Evolutionary conservation across 1,140 invertebrate species (phyloP), one percentile per base, ranked within the genome.

Genomic region (Steinernema khuongi): DNA sequence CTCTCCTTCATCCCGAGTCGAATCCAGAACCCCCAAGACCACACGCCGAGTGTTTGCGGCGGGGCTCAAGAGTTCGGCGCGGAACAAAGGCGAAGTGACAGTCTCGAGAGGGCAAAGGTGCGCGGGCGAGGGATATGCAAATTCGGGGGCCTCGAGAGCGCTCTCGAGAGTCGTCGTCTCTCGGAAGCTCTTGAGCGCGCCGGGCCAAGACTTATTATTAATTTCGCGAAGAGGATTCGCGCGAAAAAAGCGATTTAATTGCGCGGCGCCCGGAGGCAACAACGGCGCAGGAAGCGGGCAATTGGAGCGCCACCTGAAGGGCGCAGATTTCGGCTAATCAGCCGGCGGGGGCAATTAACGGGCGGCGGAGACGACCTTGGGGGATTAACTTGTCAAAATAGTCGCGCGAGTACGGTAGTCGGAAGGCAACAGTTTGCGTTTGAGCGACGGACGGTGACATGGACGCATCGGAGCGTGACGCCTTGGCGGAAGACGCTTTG

Each of bases 201-300:
- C 11, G 7, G 2, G 22, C 14, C 14, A 60, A 60, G 50, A 60
- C 14, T 60, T 60, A 22, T 60, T 60, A 60, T 60, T 60, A 60
- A 60, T 60, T 60, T 60, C 11, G n/a, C n/a, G 50, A 60, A 60
- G 50, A 60, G 36, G 36, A 60, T 60, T 60, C 50, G 50, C 50
- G 50, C 50, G 50, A 60, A 60, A 60, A 60, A 60, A 60, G 50
- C 7, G 50, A n/a, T 60, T 60, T 60, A 60, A 60, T 60, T 60
- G 50, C 50, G 50, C 4, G 19, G 50, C 50, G 50, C 19, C 36
- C 36, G 7, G n/a, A n/a, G 7, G 36, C 7, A n/a, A 41, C n/a
- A n/a, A n/a, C n/a, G n/a, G n/a, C n/a, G n/a, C n/a, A n/a, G n/a
- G n/a, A n/a, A n/a, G n/a, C n/a, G n/a, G n/a, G n/a, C n/a, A n/a